A percentile compares a stretch with the other conserved stretches of the same genome.
These are phyloP conservation scores for Chloromyia formosa DNA, from an alignment of 2,888 invertebrate species.

Conservation along the genomic window DNA sequence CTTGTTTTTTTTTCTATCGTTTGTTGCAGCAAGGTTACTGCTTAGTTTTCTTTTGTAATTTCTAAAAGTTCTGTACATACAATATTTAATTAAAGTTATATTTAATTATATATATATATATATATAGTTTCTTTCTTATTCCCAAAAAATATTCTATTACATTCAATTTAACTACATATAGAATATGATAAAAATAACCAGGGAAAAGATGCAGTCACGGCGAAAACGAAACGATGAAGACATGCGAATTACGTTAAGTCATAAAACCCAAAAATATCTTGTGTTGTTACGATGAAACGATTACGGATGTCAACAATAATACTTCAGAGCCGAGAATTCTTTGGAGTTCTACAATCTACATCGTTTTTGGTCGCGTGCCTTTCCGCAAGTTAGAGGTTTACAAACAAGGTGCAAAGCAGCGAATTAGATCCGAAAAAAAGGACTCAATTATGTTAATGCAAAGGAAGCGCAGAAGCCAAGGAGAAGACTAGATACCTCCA, in stretches of 20 bases:
- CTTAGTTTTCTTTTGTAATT: slow-evolving; percentile 32
- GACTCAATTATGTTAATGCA: not conserved
- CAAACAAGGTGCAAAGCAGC: not conserved
- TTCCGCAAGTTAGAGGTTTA: not conserved
- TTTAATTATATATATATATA: slow-evolving; percentile 42
- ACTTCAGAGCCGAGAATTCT: slow-evolving; percentile 30
- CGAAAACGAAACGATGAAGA: no score
- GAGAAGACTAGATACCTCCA: slow-evolving; percentile 21
- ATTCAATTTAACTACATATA: slow-evolving; percentile 39
- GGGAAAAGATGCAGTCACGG: slow-evolving; percentile 28
- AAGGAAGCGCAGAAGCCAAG: not conserved
- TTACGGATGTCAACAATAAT: slow-evolving; percentile 33
- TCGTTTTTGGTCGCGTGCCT: slow-evolving; percentile 24
- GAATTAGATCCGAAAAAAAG: not conserved
- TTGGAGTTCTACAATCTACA: slow-evolving; percentile 35
- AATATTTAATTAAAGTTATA: slow-evolving; percentile 44
- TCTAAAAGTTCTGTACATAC: slow-evolving; percentile 45
- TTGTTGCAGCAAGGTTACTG: slow-evolving; percentile 14
- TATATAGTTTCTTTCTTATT: slow-evolving; percentile 33
- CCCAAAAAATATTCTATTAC: slow-evolving; percentile 41
- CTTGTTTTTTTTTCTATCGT: no score
- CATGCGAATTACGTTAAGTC: no score
- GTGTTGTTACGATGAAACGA: no score
- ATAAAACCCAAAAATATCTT: no score
- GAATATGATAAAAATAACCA: slow-evolving; percentile 43